Evolutionary conservation across 2,797 vertebrate genomes (phyloP).

Genomic region (Ambastaia sidthimunki): DNA sequence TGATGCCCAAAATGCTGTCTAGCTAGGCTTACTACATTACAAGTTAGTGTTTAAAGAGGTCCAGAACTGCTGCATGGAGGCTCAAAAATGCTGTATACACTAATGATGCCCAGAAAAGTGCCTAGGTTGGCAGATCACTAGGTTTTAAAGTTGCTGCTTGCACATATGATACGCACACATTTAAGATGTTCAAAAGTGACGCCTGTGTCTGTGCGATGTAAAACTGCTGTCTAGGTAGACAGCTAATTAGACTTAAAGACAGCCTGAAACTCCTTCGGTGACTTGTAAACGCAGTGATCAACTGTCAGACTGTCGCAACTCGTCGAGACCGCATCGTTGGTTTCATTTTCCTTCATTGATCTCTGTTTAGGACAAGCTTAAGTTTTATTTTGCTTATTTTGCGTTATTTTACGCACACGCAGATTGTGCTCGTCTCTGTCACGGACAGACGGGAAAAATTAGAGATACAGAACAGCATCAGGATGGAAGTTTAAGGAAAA

Average conservation of each 20-base stretch:
- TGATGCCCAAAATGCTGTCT: background rate
- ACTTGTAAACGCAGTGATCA: constrained; percentile 29
- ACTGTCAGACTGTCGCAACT: background rate
- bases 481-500: constrained; percentile 75
- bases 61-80: background rate
- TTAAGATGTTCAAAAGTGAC: background rate
- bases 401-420: background rate
- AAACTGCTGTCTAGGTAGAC: constrained; percentile 1
- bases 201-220: background rate
- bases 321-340: background rate
- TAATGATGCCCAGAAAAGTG: too few species aligned
- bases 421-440: too few species aligned
- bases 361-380: background rate
- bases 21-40: too few species aligned
- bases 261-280: constrained; percentile 48
- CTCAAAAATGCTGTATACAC: background rate
- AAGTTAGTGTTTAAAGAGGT: too few species aligned
- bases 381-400: background rate
- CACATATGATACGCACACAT: too few species aligned
- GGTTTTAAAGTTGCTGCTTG: background rate
- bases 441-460: background rate
- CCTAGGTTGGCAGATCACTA: too few species aligned
- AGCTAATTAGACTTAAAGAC: constrained; percentile 7
- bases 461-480: constrained; percentile 51
- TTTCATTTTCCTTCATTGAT: background rate